Base-by-base conservation (phyloP, 2,797 vertebrate genomes). In the Cetoscarus ocellatus region DNA sequence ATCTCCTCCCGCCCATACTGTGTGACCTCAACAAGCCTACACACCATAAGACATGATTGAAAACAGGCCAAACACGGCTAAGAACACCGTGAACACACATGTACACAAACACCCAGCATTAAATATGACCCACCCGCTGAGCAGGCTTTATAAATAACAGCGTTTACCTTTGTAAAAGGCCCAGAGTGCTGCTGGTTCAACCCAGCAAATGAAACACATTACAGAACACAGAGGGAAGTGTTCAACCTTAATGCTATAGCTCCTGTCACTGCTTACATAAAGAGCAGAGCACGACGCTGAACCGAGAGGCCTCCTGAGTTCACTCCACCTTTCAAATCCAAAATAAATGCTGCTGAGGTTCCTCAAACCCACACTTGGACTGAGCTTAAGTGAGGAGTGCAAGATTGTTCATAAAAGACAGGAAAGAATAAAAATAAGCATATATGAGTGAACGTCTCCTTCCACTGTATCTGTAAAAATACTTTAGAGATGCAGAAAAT, bases 311-410 rank as follows among this genome's bases (percentile, higher is more conserved):
- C 77, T 73, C 69, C 64, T 7, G 53, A 89, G 86, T 88, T 91
- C 83, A 50, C 74, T 62, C 51, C 88, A 89, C 83, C 74, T 81
- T 89, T 92, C 70, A 91, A 61, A 60, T 90, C 91, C 80, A 92
- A 94, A 94, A 94, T 95, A 94, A 88, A 89, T 70, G 66, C 69
- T 61, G 77, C 71, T 5, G 55, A 27, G 73, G 74, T 90, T 83
- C 80, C 75, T 79, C 83, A 90, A 88, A 83, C 84, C 83, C 86
- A 91, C 90, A 90, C 84, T 86, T 85, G 81, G 85, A 75, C 55
- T 67, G 76, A 80, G 72, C 78, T 84, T 78, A 62, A 77, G 63
- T 63, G 75, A 8, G 18, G 65, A 59, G 60, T 18, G 67, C 2
- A 10, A 63, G 61, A 42, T 62, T 80, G 77, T 75, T 86, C 51